Evolutionary conservation across 2,888 invertebrate genomes (phyloP).

Genomic region (Cheilosia grossa): DNA sequence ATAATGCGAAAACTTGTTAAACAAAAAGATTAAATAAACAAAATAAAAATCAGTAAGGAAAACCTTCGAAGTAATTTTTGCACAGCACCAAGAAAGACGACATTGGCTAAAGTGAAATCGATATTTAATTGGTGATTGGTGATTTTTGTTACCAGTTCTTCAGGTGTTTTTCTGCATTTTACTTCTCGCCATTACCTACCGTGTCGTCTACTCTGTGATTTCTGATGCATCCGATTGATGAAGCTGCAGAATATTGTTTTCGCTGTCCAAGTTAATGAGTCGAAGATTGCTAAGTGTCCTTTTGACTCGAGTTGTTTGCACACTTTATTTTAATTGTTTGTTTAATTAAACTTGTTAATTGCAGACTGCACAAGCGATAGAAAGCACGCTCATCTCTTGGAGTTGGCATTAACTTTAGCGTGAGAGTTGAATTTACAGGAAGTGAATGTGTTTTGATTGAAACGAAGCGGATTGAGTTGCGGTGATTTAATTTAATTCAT

Average conservation of each 20-base stretch:
- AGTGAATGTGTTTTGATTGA: conserved; percentile 38
- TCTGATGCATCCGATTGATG: neutral
- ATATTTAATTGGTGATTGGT: conserved; percentile 71
- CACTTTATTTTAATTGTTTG: conserved; percentile 54
- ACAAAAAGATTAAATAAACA: conserved; percentile 24
- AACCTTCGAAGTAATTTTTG: conserved; percentile 36
- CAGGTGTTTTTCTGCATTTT: conserved; percentile 15
- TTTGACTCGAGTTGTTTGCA: conserved; percentile 37
- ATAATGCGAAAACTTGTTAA: conserved; percentile 65
- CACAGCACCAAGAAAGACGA: conserved; percentile 5
- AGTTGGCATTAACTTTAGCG: conserved; percentile 19
- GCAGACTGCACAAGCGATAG: conserved; percentile 6
- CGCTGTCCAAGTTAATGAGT: conserved; percentile 4
- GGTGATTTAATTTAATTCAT: too few relatives aligned
- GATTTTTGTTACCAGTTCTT: conserved; percentile 57
- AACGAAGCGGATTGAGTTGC: conserved; percentile 2
- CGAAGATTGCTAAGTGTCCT: conserved; percentile 38
- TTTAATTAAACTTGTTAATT: conserved; percentile 44
- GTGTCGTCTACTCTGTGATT: neutral
- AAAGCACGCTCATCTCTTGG: conserved; percentile 11
- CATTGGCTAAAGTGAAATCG: conserved; percentile 66
- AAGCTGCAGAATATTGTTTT: conserved; percentile 38
- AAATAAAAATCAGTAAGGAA: conserved; percentile 19
- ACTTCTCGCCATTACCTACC: neutral
- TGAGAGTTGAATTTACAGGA: conserved; percentile 17